Evolutionary conservation across 1,140 invertebrate species (phyloP).

Genomic region (Diorhabda sublineata): DNA sequence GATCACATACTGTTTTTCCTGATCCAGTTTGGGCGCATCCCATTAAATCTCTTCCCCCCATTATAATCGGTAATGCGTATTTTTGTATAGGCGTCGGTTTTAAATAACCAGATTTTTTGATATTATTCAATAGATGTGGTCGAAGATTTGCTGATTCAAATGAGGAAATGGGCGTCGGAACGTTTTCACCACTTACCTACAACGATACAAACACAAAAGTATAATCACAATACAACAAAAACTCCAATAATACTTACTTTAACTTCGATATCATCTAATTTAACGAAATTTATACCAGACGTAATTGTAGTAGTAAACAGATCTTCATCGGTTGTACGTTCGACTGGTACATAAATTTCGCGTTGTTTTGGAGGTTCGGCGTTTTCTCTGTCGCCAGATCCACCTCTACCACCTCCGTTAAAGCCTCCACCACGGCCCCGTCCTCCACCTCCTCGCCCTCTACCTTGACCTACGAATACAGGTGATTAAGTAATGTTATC

Average conservation of each 20-base stretch:
- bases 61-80: conserved; percentile 79
- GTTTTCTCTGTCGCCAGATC: conserved; percentile 23
- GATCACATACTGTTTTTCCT: conserved; percentile 63
- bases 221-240: not conserved
- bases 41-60: conserved; percentile 82
- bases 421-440: conserved; percentile 18
- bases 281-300: conserved; percentile 84
- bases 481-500: no score
- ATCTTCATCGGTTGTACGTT: conserved; percentile 64
- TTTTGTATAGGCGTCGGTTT: conserved; percentile 94
- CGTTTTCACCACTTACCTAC: conserved; percentile 69
- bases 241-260: conserved; percentile 52
- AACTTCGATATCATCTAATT: conserved; percentile 78
- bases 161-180: conserved; percentile 57
- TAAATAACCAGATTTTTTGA: conserved; percentile 74
- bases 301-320: conserved; percentile 69
- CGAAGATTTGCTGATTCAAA: conserved; percentile 72
- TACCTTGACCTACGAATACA: conserved; percentile 11
- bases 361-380: conserved; percentile 45
- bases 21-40: conserved; percentile 97
- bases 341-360: conserved; percentile 78
- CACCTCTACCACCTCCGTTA: conserved; percentile 11
- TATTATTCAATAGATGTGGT: conserved; percentile 67
- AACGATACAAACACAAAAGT: not conserved
- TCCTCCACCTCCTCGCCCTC: conserved; percentile 26